A percentile compares a stretch with the other conserved stretches of the same genome.
phyloP scores from a whole-genome alignment of 2,797 vertebrate genomes.

The Aeoliscus strigatus region DNA sequence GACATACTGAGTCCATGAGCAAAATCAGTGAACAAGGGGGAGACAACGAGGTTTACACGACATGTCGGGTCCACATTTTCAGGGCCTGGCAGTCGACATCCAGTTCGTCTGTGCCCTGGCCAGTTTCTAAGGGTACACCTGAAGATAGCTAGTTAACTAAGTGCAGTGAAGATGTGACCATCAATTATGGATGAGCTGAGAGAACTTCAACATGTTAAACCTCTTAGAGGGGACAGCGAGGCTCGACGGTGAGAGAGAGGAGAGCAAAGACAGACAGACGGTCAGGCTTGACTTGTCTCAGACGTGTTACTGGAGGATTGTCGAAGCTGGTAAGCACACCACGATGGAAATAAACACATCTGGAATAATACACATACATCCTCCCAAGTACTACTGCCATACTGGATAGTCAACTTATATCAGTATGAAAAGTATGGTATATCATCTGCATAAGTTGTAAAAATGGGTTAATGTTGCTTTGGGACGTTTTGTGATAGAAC shows the following conservation, averaged over 20 bases:
- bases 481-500: too few species aligned
- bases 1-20: constrained; percentile 36
- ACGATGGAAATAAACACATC: constrained; percentile 21
- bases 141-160: constrained; percentile 77
- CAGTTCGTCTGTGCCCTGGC: constrained; percentile 43
- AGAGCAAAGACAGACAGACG: constrained; percentile 35
- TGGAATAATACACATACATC: too few species aligned
- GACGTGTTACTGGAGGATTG: constrained; percentile 40
- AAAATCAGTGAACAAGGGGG: constrained; percentile 53
- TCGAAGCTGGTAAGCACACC: constrained; percentile 27
- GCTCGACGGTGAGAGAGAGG: constrained; percentile 50
- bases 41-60: constrained; percentile 60
- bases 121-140: constrained; percentile 74
- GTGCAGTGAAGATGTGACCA: constrained; percentile 70
- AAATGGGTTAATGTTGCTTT: too few species aligned
- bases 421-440: too few species aligned
- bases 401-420: too few species aligned
- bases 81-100: constrained; percentile 37
- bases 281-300: constrained; percentile 27
- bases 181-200: constrained; percentile 79
- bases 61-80: constrained; percentile 54
- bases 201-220: constrained; percentile 80
- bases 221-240: constrained; percentile 72
- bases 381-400: background rate
- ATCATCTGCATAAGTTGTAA: too few species aligned